Evolutionary conservation across 2,113 vertebrate species (phyloP), one percentile per base, ranked within the genome.

Genomic region (Alethe diademata): DNA sequence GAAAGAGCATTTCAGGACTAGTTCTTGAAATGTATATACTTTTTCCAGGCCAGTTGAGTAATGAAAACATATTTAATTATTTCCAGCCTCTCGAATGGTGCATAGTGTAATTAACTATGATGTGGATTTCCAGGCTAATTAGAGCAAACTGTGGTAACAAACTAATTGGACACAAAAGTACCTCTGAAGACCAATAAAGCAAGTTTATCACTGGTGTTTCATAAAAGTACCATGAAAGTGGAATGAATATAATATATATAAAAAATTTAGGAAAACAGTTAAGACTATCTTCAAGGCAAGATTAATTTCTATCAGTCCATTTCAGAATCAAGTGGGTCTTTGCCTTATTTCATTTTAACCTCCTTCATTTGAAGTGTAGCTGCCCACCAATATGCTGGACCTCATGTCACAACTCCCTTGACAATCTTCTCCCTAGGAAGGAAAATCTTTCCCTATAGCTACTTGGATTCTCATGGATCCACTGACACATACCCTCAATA

Each of bases 31-130:
- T 93, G 20, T 78, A 84, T 90, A 62, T 93, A 57, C 64, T 74
- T 95, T 96, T 97, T 96, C 84, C 92, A 96, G 96, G 83, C 58
- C 86, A 95, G 40, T 8, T 96, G 70, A 98, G 92, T 96, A 96
- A 96, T 86, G 78, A 97, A 97, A 98, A 95, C 54, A 84, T 89
- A 90, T 86, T 97, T 97, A 97, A 98, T 98, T 97, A 97, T 97
- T 98, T 98, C 95, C 96, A 97, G 91, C 62, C 74, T 91, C 81
- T 93, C 12, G 0, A 96, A 54, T 86, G 33, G 58, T 91, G 47
- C 91, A 96, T 24, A 93, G 48, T 92, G 16, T 95, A 98, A 97
- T 98, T 97, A 98, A 95, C 84, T 83, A 58, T 91, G 90, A 96
- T 97, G 70, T 50, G 17, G 86, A 76, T 94, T 97, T 98, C 94